Evolutionary conservation across 2,797 vertebrate species (phyloP).

Genomic region (Alcedo quadribrachys): DNA sequence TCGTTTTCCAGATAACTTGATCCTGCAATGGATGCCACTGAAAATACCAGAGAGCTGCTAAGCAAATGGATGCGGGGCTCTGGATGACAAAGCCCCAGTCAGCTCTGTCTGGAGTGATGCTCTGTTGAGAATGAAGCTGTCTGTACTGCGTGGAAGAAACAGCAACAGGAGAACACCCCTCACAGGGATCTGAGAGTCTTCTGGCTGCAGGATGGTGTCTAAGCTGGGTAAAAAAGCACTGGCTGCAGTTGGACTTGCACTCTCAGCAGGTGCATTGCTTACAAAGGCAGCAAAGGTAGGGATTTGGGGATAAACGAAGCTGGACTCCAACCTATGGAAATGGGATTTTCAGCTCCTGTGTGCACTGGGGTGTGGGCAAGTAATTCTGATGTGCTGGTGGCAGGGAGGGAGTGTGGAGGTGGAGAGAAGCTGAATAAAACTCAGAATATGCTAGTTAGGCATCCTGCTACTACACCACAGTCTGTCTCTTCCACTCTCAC

Average conservation of each 20-base stretch:
- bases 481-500: background rate
- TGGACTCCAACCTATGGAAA: background rate
- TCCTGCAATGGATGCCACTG: background rate
- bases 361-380: background rate
- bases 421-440: background rate
- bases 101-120: background rate
- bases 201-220: background rate
- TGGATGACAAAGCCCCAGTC: background rate
- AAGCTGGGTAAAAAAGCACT: background rate
- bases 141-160: background rate
- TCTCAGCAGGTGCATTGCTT: background rate
- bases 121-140: background rate
- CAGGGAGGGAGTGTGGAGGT: background rate
- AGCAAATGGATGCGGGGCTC: background rate
- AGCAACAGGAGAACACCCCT: background rate
- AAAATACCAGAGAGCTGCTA: background rate
- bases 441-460: background rate
- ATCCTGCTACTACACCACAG: background rate
- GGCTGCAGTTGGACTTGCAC: background rate
- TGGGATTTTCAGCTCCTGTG: background rate
- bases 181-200: background rate
- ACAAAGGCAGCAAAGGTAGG: rapidly evolving
- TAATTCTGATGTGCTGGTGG: background rate
- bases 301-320: background rate
- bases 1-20: conserved; percentile 18